Evolutionary conservation across 2,797 vertebrate species (phyloP).

Genomic region (Arctocebus calabarensis): DNA sequence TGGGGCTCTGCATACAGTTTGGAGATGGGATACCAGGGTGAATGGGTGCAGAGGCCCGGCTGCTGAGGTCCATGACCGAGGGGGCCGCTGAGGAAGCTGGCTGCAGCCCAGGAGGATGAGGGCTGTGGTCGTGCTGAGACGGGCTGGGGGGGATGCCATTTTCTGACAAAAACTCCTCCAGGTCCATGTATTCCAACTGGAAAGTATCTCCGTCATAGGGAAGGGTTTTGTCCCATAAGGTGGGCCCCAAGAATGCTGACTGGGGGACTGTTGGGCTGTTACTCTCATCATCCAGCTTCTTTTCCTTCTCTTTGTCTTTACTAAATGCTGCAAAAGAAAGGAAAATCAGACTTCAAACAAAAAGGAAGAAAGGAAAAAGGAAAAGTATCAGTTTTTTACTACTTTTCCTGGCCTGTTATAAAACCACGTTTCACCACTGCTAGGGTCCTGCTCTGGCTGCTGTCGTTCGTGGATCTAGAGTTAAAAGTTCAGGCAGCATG

Average conservation of each 20-base stretch:
- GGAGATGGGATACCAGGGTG: conserved; percentile 91
- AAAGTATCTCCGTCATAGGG: conserved; percentile 98
- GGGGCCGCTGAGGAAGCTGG: conserved; percentile 89
- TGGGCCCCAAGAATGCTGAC: conserved; percentile 98
- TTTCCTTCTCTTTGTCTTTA: conserved; percentile 96
- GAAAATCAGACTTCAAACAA: conserved; percentile 2
- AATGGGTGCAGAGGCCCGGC: conserved; percentile 91
- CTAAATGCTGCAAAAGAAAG: conserved; percentile 90
- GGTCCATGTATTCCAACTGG: conserved; percentile 99
- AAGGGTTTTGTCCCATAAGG: conserved; percentile 99
- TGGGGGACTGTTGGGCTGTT: conserved; percentile 91
- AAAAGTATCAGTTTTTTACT: not conserved
- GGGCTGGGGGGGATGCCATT: conserved; percentile 98
- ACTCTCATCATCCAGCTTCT: conserved; percentile 96
- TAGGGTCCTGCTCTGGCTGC: not conserved
- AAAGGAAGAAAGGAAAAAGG: not conserved
- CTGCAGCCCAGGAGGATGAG: conserved; percentile 89
- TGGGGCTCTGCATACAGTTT: conserved; percentile 93
- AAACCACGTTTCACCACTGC: not conserved
- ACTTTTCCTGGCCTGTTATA: not conserved
- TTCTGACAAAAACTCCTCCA: conserved; percentile 99
- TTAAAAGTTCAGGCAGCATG: conserved; percentile 77
- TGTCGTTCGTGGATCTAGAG: conserved; percentile 50
- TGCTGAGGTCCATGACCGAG: conserved; percentile 96
- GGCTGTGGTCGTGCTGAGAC: conserved; percentile 90